Conservation (phyloP, 2,888 invertebrate species). For the Stenichneumon culpator region DNA sequence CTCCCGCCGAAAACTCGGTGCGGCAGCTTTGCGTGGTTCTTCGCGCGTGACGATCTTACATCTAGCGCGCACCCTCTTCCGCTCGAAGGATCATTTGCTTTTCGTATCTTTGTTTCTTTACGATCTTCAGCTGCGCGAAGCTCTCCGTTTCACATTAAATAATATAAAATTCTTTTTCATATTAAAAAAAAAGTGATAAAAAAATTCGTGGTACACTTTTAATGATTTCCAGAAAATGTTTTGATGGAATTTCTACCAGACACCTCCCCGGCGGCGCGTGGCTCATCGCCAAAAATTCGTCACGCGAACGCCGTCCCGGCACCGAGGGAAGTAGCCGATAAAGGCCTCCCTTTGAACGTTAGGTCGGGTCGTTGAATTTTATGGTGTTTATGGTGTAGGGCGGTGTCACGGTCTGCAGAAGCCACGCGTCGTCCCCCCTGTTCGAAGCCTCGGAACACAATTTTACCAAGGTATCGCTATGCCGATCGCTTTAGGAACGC, state of each 20-base stretch:
- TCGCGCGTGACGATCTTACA: conserved; percentile 68
- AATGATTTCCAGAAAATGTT: neutral
- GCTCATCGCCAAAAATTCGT: conserved; percentile 64
- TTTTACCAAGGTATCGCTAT: conserved; percentile 26
- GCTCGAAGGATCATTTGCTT: neutral
- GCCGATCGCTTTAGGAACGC: conserved; percentile 73
- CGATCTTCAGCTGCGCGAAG: conserved; percentile 44
- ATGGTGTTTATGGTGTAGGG: conserved; percentile 66
- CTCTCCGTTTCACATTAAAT: neutral
- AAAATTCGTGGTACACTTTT: neutral
- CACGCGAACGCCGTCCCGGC: conserved; percentile 45
- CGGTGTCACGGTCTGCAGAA: conserved; percentile 51
- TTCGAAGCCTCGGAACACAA: neutral
- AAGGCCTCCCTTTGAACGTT: conserved; percentile 49
- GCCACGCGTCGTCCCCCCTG: conserved; percentile 40
- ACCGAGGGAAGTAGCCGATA: conserved; percentile 3
- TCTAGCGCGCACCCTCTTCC: conserved; percentile 48
- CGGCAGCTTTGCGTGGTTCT: conserved; percentile 57
- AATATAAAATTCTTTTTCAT: neutral
- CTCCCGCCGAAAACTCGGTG: conserved; percentile 74
- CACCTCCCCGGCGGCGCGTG: conserved; percentile 38
- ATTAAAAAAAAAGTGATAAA: conserved; percentile 8
- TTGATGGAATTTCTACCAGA: neutral
- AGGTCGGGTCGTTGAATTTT: conserved; percentile 62
- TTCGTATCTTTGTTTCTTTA: conserved; percentile 33